Evolutionary conservation across 2,888 invertebrate genomes (phyloP), one percentile per base, ranked within the genome.

Genomic region (Schizotus pectinicornis): DNA sequence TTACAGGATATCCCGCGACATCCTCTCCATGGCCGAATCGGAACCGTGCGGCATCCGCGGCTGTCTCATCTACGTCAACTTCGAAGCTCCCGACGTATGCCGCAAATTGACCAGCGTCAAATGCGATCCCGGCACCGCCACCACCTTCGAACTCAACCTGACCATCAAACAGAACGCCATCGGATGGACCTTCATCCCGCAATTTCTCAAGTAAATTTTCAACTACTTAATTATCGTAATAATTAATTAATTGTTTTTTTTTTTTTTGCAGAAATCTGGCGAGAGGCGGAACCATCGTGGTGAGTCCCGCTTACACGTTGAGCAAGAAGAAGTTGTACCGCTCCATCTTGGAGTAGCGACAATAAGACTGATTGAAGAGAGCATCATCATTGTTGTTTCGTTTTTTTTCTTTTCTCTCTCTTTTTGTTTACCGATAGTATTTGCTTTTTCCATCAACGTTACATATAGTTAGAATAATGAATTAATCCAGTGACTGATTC

Each of bases 301-400:
- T 95, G 79, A 92, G 93, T 83, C 89, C 90, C 72, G 91, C 90
- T 77, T 95, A 93, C 84, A 88, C 88, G 76, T 84, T 95, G 82
- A 91, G 90, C 79, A 95, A 95, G 85, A 93, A 92, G 81, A 95
- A 95, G 82, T 83, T 95, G 72, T 95, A 94, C 84, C 85, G 92
- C 76, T 89, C 90, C 74, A 86, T 86, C 76, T 68, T 68, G 57
- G 76, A 76, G 51, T 74, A 71, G 65, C 37, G 7, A 50, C 52
- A 11, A 61, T 54, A 71, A 66, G 65, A 67, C 64, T 64, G 67
- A 64, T 50, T 50, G 50, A 62, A 63, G 56, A 56, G 39, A 56
- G 37, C 56, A 61, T 60, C 56, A 55, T 47, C 42, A 38, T 31
- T 32, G 33, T 38, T 41, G 3, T 31, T 42, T 42, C 8, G 13